A percentile compares a stretch with the other conserved stretches of the same genome.
Conservation (phyloP, 2,888 invertebrate species). For the Stenolophus ochropezus region DNA sequence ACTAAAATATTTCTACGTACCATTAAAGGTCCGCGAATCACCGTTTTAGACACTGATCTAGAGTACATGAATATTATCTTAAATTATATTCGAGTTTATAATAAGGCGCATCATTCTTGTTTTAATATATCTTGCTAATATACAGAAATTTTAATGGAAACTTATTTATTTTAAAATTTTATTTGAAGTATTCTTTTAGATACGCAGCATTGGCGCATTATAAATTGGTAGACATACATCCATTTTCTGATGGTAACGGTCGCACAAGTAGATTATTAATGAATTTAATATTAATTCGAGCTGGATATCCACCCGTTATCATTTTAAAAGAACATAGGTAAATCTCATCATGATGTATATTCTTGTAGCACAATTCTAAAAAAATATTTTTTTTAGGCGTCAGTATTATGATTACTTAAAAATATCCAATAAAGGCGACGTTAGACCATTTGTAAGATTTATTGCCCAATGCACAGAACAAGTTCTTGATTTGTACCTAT, state of each 20-base stretch:
- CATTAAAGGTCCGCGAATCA: no score
- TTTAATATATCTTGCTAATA: no score
- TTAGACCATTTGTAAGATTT: conserved; percentile 96
- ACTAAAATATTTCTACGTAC: no score
- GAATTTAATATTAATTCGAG: conserved; percentile 96
- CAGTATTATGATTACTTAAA: conserved; percentile 92
- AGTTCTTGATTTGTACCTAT: conserved; percentile 90
- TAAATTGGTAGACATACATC: conserved; percentile 97
- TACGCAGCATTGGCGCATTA: conserved; percentile 97
- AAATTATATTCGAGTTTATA: no score
- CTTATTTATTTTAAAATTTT: no score
- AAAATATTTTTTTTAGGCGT: conserved; percentile 72
- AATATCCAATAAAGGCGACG: conserved; percentile 94
- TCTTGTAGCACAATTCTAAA: not conserved
- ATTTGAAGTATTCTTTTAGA: conserved; percentile 72
- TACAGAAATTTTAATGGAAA: no score
- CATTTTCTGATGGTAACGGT: conserved; percentile 97
- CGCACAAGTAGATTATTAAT: conserved; percentile 95
- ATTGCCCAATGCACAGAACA: conserved; percentile 94
- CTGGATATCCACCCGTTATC: conserved; percentile 97
- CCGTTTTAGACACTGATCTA: no score
- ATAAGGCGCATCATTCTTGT: no score
- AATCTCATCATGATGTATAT: not conserved
- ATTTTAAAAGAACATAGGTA: conserved; percentile 88
- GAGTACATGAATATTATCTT: no score